Base-by-base conservation (phyloP, 2,113 vertebrate species). In the Saimiri boliviensis region DNA sequence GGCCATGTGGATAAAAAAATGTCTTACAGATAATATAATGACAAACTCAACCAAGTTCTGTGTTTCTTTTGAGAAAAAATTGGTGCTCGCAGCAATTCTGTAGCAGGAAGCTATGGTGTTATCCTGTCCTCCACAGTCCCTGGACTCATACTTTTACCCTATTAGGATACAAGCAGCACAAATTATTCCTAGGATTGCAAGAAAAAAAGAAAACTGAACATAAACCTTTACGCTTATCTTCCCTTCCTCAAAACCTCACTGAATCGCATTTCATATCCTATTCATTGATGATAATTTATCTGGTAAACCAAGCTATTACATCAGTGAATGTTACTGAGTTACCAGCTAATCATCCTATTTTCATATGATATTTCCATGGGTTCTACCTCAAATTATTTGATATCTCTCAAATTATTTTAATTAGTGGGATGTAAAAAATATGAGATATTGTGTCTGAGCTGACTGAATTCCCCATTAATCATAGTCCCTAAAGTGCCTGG, bases 371-470 rank as follows among this genome's bases (percentile, higher is more conserved):
- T 86, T 92, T 93, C 49, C 82, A 19, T 19, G 83, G 25, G 54
- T 3, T 54, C 76, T 70, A 40, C 52, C 6, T 35, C 60, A 63
- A 32, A 63, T 63, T 14, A 63, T 63, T 63, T 63, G 60, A 11
- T 63, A 30, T 84, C n/a, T 92, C 68, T 70, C 93, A 95, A 94
- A 93, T 74, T 94, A 81, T 84, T 91, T 70, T 42, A 30, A 21
- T 71, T 71, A 73, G 5, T 81, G 30, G 9, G 87, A 80, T 92
- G 83, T 68, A 84, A 70, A 74, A 7, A 82, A 58, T 66, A 45
- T 74, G 54, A 77, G 83, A 40, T 70, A 79, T 14, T 83, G 20
- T 23, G 0, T 89, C 12, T 71, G 19, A 89, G 2, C 19, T 66
- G 42, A 66, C n/a, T 82, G 82, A 35, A 5, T 91, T 93, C 32